Evolutionary conservation across 2,113 vertebrate species (phyloP).

Genomic region (Gopherus flavomarginatus): DNA sequence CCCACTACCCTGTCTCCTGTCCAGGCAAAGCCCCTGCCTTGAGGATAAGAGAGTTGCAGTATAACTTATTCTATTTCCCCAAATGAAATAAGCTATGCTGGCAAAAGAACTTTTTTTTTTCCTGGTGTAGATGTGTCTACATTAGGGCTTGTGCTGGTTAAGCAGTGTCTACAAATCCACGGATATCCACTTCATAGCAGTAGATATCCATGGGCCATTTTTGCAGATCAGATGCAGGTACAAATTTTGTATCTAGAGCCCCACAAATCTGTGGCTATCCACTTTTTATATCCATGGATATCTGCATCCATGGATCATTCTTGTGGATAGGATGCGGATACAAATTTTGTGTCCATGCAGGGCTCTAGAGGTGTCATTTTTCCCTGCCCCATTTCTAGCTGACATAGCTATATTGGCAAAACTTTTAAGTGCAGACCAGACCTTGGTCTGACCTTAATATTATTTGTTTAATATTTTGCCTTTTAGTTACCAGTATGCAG

Average conservation of each 20-base stretch:
- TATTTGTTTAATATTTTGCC: background rate
- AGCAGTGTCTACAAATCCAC: background rate
- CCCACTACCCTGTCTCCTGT: background rate
- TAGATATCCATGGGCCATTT: too few relatives aligned
- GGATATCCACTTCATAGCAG: too few relatives aligned
- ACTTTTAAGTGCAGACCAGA: background rate
- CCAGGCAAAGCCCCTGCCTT: background rate
- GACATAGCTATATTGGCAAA: background rate
- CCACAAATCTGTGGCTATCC: too few relatives aligned
- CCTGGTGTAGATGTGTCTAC: accelerated
- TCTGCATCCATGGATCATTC: too few relatives aligned
- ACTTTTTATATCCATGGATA: too few relatives aligned
- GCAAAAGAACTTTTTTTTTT: background rate
- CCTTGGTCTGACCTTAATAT: background rate
- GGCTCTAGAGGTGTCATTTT: background rate
- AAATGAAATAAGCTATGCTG: background rate
- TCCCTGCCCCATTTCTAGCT: background rate
- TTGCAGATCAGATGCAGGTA: too few relatives aligned
- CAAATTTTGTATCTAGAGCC: too few relatives aligned
- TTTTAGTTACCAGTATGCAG: background rate
- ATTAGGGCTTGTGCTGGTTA: background rate
- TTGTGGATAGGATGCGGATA: too few relatives aligned
- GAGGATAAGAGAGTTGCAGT: background rate
- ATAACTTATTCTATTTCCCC: background rate
- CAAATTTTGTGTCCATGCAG: too few relatives aligned